Evolutionary conservation across 2,888 invertebrate genomes (phyloP), one percentile per base, ranked within the genome.

Genomic region (Mongoloraphidia duomilia): DNA sequence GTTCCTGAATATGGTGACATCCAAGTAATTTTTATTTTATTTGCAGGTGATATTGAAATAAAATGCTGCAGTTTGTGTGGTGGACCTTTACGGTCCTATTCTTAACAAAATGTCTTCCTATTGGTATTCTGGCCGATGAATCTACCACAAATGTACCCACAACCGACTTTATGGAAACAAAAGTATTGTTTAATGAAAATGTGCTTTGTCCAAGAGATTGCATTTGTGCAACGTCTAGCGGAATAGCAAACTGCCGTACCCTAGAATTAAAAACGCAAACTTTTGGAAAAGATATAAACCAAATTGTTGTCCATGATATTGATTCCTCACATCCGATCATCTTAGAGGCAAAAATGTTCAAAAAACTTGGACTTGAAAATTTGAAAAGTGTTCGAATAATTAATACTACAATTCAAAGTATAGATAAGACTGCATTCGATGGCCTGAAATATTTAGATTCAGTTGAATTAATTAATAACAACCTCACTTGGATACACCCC

Each of bases 381-480:
- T 69, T 84, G 37, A 76, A 79, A 26, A 77, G 81, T 3, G 74
- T 85, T 12, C 77, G 77, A 60, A 81, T 85, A 56, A 74, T 76
- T 46, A 80, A 84, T 62, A 82, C 82, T 52, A 77, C 77, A 9
- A 80, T 87, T 58, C 69, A 74, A 42, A 73, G 74, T 49, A 72
- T 86, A 55, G 77, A 79, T 56, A 75, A 76, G 14, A 77, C 74
- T 44, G 84, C 85, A 1, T 87, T 88, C 70, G 73, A 76, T 52
- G 80, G 77, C 5, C 69, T 85, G 46, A 69, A 75, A 14, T 76
- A 79, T 53, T 67, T 88, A 34, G 81, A 79, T 56, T 74, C 80
- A 14, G 75, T 88, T 53, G 84, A 88, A 63, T 71, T 88, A 52
- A 84, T 86, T 3, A 74, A 78, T 57, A 88, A 89, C 61, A 72